Evolutionary conservation across 1,140 invertebrate genomes (phyloP), one percentile per base, ranked within the genome.

Genomic region (Asbolus verrucosus): DNA sequence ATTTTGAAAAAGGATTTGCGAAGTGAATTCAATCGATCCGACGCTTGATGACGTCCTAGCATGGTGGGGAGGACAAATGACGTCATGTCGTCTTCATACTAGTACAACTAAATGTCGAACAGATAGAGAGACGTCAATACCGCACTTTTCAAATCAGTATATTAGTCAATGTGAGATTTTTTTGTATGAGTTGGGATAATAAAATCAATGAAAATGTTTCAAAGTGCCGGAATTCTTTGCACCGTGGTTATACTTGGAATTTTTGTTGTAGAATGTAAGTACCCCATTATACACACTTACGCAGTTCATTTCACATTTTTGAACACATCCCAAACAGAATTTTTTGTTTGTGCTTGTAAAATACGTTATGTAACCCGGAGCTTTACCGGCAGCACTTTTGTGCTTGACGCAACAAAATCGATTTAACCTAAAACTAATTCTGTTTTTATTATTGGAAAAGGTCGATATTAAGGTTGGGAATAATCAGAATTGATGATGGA

Each of bases 101-200:
- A 65, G 33, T 30, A 43, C 62, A 43, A 30, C 38, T 65, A 43
- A 65, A 65, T 65, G 62, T 65, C 62, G 62, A 27, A 41, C 62
- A 65, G 38, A 65, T 65, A 41, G 39, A 39, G 38, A 65, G 19
- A 65, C 62, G 39, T 65, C 36, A 65, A 46, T 43, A 27, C 38
- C 62, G 27, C 62, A 65, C 36, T 43, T 65, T 65, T 65, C 27
- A 46, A 65, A 46, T 39, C 62, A 46, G 36, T 43, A 14, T 27
- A 65, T 46, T 43, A 41, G 31, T 39, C 46, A 27, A 41, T 65
- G 27, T 46, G 24, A 24, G 41, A 18, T 36, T 24, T 41, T 19
- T 65, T 65, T 65, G 38, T 65, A 65, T 65, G 62, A 65, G 38
- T 43, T 65, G 62, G 62, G 62, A 65, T 15, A 65, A 65, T 18